Evolutionary conservation across 2,113 vertebrate species (phyloP), one percentile per base, ranked within the genome.

Genomic region (Puntigrus tetrazona): DNA sequence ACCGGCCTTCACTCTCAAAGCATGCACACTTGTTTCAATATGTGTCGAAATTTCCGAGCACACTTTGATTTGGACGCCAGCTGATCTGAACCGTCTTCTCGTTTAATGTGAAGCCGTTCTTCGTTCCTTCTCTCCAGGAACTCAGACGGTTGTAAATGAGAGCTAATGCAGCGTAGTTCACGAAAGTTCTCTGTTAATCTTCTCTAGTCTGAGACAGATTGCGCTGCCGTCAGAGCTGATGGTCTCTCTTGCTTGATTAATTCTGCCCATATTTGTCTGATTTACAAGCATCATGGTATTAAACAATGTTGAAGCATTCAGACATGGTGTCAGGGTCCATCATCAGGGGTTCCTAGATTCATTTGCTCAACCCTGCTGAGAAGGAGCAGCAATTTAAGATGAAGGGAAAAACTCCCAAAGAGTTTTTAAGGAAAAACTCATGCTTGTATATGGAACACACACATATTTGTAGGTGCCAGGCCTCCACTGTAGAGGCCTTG

Each of bases 191-290:
- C 29, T 18, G 10, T 22, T 9, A 3, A 59, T 10, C 73, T 65
- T 34, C 10, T 78, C 18, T 38, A 36, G 80, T 38, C 69, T 3
- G 76, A 80, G 81, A 83, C 67, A 41, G 50, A 55, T 77, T 55
- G 43, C 22, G 3, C 36, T 78, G 10, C 41, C 7, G 52, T 38
- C 81, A 81, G 74, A 7, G n/a, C 38, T 61, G 34, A 74, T 88
- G 27, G 63, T 20, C 31, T 11, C 20, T 63, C 55, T 81, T 45
- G 52, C 14, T 82, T 85, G 82, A 86, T 85, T 82, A 79, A 86
- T 88, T 69, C 69, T 70, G 29, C 5, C 7, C 16, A 34, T 57
- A 86, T 87, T 80, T 45, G 25, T 74, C 80, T 88, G 13, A 34
- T 72, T 76, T 79, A 43, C 70, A 57, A 83, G 77, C 55, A 34